A percentile compares a stretch with the other conserved stretches of the same genome.
Evolutionary conservation across 2,113 vertebrate genomes (phyloP).

Genomic region (Lanius collurio): DNA sequence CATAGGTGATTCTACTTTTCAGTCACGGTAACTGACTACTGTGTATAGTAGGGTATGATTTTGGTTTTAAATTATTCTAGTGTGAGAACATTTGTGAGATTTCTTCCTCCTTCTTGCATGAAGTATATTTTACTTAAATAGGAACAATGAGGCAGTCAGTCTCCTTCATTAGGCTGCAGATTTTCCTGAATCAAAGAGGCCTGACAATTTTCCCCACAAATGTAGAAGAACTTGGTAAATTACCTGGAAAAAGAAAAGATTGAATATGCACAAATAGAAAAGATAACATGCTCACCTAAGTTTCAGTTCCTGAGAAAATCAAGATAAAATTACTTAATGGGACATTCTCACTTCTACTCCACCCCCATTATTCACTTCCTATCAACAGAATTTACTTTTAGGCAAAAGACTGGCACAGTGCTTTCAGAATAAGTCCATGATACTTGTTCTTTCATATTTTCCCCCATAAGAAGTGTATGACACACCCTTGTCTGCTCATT

Average conservation of each 20-base stretch:
- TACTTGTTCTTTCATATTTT: neutral
- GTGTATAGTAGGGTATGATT: neutral
- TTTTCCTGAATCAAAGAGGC: neutral
- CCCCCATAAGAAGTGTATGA: neutral
- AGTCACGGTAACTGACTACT: neutral
- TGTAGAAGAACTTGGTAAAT: neutral
- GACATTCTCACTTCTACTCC: neutral
- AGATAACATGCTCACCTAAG: neutral
- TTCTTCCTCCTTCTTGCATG: neutral
- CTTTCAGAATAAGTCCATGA: neutral
- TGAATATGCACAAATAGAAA: neutral
- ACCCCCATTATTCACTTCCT: neutral
- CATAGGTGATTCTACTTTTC: neutral
- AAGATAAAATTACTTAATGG: neutral
- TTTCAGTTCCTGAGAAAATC: neutral
- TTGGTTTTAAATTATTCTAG: neutral
- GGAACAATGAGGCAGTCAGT: neutral
- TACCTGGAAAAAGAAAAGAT: neutral
- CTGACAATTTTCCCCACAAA: neutral
- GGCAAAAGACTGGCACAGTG: neutral
- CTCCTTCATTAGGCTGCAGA: neutral
- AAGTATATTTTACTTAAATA: neutral
- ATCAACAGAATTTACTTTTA: neutral
- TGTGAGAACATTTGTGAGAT: neutral
- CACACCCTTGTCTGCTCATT: neutral